These are phyloP conservation scores for Sterna hirundo DNA, from an alignment of 2,113 vertebrate species.

Conservation along the genomic window DNA sequence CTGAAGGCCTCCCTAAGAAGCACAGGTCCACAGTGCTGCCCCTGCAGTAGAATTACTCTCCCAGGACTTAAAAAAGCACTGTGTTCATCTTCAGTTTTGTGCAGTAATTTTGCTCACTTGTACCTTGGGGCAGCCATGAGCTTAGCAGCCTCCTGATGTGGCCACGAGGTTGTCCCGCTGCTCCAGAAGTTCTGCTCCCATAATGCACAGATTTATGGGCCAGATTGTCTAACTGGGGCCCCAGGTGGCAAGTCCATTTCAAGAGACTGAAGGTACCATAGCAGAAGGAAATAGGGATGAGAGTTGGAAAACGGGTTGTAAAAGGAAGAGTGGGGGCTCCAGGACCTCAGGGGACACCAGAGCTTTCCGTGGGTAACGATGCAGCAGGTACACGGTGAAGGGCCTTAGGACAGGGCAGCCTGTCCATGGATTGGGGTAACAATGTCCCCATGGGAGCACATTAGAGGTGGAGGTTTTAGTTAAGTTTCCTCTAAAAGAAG, in stretches of 20 bases:
- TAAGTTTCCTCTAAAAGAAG: not conserved
- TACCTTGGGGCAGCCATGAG: not conserved
- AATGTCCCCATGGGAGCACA: fast-evolving
- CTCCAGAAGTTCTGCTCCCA: not conserved
- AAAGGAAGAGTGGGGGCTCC: not conserved
- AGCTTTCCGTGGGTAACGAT: not conserved
- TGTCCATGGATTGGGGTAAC: not conserved
- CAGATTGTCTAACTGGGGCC: not conserved
- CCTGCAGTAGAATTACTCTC: not conserved
- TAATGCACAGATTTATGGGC: not conserved
- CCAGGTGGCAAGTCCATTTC: not conserved
- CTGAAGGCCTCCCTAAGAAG: not conserved
- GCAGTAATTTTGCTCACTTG: not conserved
- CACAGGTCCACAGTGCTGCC: not conserved
- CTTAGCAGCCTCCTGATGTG: not conserved
- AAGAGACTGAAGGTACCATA: not conserved
- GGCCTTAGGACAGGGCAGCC: not conserved
- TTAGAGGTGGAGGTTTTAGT: not conserved
- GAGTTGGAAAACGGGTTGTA: not conserved
- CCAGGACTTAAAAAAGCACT: not conserved
- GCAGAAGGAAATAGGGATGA: not conserved
- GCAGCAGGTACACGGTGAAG: not conserved
- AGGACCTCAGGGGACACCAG: not conserved
- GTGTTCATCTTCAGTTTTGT: not conserved
- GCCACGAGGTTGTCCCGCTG: not conserved